Percentiles rank a stretch among this genome's conserved stretches.
Evolutionary conservation across 2,797 vertebrate species (phyloP).

Genomic region (Lycodopsis pacificus): DNA sequence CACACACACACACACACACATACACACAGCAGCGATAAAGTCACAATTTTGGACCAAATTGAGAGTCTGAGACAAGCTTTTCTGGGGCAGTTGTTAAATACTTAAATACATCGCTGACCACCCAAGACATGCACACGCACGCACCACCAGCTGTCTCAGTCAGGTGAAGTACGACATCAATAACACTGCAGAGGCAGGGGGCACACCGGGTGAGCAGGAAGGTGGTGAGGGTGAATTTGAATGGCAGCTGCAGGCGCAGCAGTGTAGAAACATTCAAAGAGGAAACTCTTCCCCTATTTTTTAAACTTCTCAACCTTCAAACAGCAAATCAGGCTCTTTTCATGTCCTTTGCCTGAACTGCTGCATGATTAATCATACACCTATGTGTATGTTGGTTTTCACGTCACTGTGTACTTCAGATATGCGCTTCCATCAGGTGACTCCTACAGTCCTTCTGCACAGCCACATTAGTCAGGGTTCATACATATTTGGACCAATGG

Average conservation of each 20-base stretch:
- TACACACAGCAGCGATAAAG: conserved; percentile 16
- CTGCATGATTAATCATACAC: conserved; percentile 34
- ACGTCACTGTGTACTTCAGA: conserved; percentile 11
- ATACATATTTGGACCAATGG: too few relatives aligned
- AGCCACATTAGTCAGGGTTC: neutral
- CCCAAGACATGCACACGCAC: conserved; percentile 16
- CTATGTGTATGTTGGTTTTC: conserved; percentile 11
- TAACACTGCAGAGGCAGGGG: conserved; percentile 53
- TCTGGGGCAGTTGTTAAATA: conserved; percentile 58
- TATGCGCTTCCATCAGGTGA: neutral
- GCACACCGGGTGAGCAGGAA: conserved; percentile 54
- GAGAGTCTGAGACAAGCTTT: conserved; percentile 54
- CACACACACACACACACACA: neutral
- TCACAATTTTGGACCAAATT: conserved; percentile 35
- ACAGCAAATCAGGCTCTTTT: conserved; percentile 30
- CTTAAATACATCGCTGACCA: conserved; percentile 57
- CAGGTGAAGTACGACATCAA: conserved; percentile 55
- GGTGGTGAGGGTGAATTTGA: conserved; percentile 59
- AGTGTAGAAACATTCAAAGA: conserved; percentile 53
- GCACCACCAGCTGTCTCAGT: conserved; percentile 23
- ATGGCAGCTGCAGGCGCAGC: conserved; percentile 50
- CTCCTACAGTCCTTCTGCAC: neutral
- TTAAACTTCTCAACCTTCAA: conserved; percentile 33
- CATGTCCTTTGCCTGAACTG: conserved; percentile 6
- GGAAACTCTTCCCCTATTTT: conserved; percentile 36